Percentiles rank a stretch among this genome's conserved stretches.
Evolutionary conservation across 2,888 invertebrate genomes (phyloP).

Genomic region (Gibbula magus): DNA sequence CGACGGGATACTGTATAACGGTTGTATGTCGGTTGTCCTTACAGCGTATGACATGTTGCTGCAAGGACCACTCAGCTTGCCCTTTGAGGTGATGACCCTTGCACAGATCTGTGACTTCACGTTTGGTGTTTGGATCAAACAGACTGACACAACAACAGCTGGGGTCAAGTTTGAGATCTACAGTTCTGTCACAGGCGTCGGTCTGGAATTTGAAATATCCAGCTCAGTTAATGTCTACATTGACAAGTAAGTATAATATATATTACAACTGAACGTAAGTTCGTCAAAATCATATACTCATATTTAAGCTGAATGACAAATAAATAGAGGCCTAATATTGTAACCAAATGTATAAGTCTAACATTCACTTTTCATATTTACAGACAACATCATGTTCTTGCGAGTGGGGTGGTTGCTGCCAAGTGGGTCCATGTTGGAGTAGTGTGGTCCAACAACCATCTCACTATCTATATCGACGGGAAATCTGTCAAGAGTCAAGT

Average conservation of each 20-base stretch:
- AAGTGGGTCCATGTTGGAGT: neutral
- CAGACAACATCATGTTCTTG: no score
- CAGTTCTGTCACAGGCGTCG: neutral
- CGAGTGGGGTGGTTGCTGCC: neutral
- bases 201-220: neutral
- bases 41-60: neutral
- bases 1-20: no score
- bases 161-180: neutral
- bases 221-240: no score
- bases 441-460: neutral
- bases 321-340: no score
- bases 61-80: neutral
- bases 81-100: neutral
- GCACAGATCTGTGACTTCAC: neutral
- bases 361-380: no score
- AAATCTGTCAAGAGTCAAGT: neutral
- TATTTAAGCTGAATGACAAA: no score
- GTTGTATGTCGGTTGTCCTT: no score
- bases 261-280: no score
- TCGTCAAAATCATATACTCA: no score
- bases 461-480: neutral
- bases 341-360: no score
- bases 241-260: no score
- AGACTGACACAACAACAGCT: neutral
- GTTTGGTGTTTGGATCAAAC: neutral